phyloP scores from a whole-genome alignment of 2,797 vertebrate genomes.

The Gallinago stenura region DNA sequence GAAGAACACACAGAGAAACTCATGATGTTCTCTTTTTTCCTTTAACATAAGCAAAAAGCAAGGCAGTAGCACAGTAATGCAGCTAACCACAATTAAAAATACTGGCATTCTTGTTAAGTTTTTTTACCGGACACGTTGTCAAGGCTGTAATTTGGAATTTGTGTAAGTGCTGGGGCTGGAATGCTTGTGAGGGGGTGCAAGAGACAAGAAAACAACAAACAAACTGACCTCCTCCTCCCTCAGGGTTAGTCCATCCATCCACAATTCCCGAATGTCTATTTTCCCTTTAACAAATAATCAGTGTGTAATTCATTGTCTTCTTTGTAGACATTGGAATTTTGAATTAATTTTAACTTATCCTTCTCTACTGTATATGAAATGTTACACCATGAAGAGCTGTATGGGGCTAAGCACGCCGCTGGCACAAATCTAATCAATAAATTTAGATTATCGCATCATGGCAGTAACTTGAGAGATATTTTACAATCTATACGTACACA shows the following conservation, averaged over 20 bases:
- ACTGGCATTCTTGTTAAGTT: slow-evolving; percentile 39
- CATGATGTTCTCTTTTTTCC: not conserved
- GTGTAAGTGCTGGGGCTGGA: not conserved
- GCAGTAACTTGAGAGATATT: not conserved
- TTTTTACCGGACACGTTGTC: slow-evolving; percentile 29
- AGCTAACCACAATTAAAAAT: slow-evolving; percentile 20
- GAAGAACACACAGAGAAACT: not conserved
- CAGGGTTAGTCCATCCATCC: not conserved
- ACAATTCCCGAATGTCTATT: not conserved
- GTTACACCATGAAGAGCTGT: not conserved
- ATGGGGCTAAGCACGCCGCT: not conserved
- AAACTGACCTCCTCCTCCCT: not conserved
- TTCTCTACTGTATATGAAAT: not conserved
- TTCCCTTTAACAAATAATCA: not conserved
- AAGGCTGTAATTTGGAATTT: slow-evolving; percentile 28
- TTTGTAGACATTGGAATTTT: not conserved
- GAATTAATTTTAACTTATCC: not conserved
- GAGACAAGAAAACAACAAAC: not conserved
- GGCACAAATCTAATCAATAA: not conserved
- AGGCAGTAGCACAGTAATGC: not conserved
- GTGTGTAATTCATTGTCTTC: not conserved
- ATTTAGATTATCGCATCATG: not conserved
- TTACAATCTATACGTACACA: not conserved
- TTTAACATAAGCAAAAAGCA: not conserved
- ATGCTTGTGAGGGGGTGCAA: not conserved